Conservation (phyloP, 2,113 vertebrate species). For the Pangasianodon hypophthalmus region DNA sequence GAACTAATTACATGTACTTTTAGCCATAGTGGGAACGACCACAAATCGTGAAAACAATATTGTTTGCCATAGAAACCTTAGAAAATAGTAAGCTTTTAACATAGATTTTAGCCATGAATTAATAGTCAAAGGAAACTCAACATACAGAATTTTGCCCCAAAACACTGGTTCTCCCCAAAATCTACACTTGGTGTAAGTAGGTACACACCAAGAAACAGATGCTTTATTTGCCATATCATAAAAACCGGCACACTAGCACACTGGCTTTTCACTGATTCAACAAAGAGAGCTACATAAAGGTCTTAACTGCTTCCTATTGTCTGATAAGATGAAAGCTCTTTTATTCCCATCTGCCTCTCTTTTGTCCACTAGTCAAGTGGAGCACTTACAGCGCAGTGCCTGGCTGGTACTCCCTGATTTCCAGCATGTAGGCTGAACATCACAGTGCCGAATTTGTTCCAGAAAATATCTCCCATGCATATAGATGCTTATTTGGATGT, state of each 20-base stretch:
- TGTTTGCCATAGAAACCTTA: background rate
- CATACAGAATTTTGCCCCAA: background rate
- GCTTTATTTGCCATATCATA: constrained; percentile 67
- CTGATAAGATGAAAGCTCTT: constrained; percentile 57
- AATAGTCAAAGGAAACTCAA: background rate
- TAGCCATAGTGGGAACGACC: background rate
- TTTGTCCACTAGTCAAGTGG: constrained; percentile 22
- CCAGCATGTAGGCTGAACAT: background rate
- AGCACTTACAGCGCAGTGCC: background rate
- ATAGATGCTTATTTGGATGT: background rate
- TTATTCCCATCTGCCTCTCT: background rate
- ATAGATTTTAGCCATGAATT: background rate
- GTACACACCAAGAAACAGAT: background rate
- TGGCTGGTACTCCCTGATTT: constrained; percentile 22
- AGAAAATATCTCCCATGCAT: background rate
- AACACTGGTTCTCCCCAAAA: background rate
- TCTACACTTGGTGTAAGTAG: background rate
- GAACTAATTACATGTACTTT: background rate
- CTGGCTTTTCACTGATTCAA: constrained; percentile 66
- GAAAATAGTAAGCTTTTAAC: background rate
- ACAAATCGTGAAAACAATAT: background rate
- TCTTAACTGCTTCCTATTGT: constrained; percentile 61
- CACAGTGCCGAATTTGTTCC: background rate
- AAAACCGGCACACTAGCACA: constrained; percentile 55
- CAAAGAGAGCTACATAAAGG: constrained; percentile 66